Percentiles rank a stretch among this genome's conserved stretches.
Conservation (phyloP, 2,888 invertebrate species). For the Heliconius cydno region DNA sequence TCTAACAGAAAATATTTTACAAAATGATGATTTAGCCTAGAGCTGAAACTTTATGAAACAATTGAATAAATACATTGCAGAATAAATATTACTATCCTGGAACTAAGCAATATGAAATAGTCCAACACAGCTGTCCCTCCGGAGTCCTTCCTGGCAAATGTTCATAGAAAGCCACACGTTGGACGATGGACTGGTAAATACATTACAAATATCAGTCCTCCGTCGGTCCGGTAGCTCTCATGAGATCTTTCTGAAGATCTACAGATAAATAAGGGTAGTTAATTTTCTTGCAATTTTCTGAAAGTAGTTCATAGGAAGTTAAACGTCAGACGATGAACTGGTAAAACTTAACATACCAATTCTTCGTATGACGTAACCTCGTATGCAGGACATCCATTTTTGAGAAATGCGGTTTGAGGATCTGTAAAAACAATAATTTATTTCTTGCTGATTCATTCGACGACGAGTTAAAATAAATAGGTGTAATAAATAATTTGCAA, state of each 20-base stretch:
- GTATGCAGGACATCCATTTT: not conserved
- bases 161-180: conserved; percentile 19
- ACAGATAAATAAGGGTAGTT: not conserved
- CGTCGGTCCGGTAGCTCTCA: conserved; percentile 15
- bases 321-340: conserved; percentile 18
- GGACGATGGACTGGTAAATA: conserved; percentile 24
- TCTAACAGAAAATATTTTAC: too few relatives aligned
- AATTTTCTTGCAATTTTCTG: not conserved
- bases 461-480: too few relatives aligned
- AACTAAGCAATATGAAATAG: too few relatives aligned
- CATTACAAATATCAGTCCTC: conserved; percentile 10
- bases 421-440: not conserved
- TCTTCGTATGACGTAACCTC: conserved; percentile 4
- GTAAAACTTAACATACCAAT: conserved; percentile 13
- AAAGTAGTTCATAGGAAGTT: conserved; percentile 4
- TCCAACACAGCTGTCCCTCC: too few relatives aligned
- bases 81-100: not conserved
- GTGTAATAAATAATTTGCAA: not conserved
- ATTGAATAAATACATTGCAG: not conserved
- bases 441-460: not conserved
- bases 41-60: too few relatives aligned
- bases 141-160: not conserved
- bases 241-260: not conserved
- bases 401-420: not conserved
- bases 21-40: too few relatives aligned